These are phyloP conservation scores for Pocillopora damicornis DNA, from an alignment of 64 coral and sea anemone species.

Conservation along the genomic window DNA sequence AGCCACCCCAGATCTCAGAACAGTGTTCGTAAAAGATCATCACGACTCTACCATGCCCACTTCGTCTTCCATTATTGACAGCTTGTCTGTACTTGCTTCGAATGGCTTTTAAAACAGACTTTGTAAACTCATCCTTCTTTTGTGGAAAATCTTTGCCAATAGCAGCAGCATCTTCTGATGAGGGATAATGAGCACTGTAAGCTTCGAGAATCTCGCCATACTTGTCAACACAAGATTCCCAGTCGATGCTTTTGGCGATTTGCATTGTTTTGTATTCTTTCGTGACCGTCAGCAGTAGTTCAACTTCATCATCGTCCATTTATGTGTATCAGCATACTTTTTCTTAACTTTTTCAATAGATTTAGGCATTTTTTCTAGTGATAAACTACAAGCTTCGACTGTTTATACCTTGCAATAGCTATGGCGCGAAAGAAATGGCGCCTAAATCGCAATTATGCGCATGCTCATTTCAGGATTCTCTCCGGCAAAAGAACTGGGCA, in stretches of 20 bases:
- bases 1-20: slow-evolving; percentile 32
- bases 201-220: slow-evolving; percentile 46
- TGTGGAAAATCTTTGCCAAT: slow-evolving; percentile 63
- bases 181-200: slow-evolving; percentile 52
- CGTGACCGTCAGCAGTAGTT: no score
- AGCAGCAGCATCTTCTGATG: slow-evolving; percentile 55
- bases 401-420: no score
- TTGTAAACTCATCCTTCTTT: slow-evolving; percentile 57
- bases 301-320: slow-evolving; percentile 47
- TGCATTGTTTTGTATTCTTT: background rate
- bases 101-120: slow-evolving; percentile 48
- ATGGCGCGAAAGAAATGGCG: no score
- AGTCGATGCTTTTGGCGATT: slow-evolving; percentile 38
- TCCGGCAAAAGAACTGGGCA: no score
- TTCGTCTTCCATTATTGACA: slow-evolving; percentile 40
- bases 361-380: no score
- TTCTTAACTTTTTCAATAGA: no score
- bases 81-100: slow-evolving; percentile 16
- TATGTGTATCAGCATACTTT: background rate
- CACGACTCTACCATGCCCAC: slow-evolving; percentile 37
- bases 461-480: no score
- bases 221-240: slow-evolving; percentile 47
- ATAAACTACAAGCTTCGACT: no score
- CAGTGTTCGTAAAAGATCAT: slow-evolving; percentile 37
- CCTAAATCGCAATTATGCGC: no score